A percentile compares a stretch with the other conserved stretches of the same genome.
Evolutionary conservation across 2,888 invertebrate genomes (phyloP).

Genomic region (Carpatolechia fugitivella): DNA sequence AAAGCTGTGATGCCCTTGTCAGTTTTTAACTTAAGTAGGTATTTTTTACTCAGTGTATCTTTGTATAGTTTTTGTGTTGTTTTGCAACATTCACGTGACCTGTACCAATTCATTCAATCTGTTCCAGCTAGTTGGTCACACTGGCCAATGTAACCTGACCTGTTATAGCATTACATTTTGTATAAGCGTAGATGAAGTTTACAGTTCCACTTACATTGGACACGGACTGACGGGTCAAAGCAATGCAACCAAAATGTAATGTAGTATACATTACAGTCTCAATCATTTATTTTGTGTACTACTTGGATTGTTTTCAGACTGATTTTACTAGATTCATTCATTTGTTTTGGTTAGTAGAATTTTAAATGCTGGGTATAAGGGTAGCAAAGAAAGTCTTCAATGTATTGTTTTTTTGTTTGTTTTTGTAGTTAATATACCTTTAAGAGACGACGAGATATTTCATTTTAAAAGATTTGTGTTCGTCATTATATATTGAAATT

Average conservation of each 20-base stretch:
- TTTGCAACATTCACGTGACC: not conserved
- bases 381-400: no score
- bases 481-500: no score
- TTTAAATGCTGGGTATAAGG: no score
- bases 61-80: no score
- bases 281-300: constrained; percentile 8
- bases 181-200: not conserved
- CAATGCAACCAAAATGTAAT: not conserved
- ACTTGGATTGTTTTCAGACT: constrained; percentile 3
- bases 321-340: not conserved
- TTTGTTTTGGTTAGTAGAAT: not conserved
- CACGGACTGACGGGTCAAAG: not conserved
- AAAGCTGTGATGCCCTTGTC: no score
- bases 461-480: no score
- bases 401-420: no score
- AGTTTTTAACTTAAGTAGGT: no score
- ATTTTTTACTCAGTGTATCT: no score
- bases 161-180: not conserved
- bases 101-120: constrained; percentile 6
- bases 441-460: no score
- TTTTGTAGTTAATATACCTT: no score
- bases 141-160: not conserved
- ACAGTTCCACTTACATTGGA: not conserved
- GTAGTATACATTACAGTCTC: not conserved
- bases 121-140: not conserved